These are phyloP conservation scores for Acleris laterana DNA, from an alignment of 2,888 invertebrate genomes.

Conservation along the genomic window DNA sequence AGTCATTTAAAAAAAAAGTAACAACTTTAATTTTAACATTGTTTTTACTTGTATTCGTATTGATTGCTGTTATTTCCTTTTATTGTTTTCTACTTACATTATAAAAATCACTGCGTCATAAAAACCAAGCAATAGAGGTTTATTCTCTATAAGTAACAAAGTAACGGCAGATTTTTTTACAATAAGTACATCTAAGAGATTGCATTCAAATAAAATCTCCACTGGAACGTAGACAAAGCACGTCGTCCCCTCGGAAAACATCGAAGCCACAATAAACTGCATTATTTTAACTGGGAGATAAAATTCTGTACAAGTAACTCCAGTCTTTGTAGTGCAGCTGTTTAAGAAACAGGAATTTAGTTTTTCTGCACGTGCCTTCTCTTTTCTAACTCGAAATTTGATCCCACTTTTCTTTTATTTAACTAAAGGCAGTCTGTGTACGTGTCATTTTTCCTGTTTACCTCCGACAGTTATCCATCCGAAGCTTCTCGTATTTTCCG, in stretches of 20 bases:
- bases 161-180: neutral
- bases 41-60: too few relatives aligned
- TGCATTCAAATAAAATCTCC: constrained; percentile 24
- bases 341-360: constrained; percentile 52
- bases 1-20: too few relatives aligned
- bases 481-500: constrained; percentile 40
- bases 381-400: constrained; percentile 44
- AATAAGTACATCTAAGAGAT: constrained; percentile 14
- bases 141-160: neutral
- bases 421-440: constrained; percentile 22
- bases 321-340: constrained; percentile 42
- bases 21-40: too few relatives aligned
- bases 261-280: constrained; percentile 49
- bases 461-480: constrained; percentile 14
- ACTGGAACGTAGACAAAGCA: constrained; percentile 31
- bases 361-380: constrained; percentile 42
- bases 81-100: too few relatives aligned
- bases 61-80: too few relatives aligned
- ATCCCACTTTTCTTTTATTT: constrained; percentile 39
- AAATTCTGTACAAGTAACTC: constrained; percentile 48
- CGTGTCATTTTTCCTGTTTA: constrained; percentile 44
- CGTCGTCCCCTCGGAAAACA: constrained; percentile 41
- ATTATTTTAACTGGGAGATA: constrained; percentile 50
- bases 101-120: too few relatives aligned
- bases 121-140: too few relatives aligned